phyloP scores from a whole-genome alignment of 1,140 invertebrate species.

The Agrilus planipennis region DNA sequence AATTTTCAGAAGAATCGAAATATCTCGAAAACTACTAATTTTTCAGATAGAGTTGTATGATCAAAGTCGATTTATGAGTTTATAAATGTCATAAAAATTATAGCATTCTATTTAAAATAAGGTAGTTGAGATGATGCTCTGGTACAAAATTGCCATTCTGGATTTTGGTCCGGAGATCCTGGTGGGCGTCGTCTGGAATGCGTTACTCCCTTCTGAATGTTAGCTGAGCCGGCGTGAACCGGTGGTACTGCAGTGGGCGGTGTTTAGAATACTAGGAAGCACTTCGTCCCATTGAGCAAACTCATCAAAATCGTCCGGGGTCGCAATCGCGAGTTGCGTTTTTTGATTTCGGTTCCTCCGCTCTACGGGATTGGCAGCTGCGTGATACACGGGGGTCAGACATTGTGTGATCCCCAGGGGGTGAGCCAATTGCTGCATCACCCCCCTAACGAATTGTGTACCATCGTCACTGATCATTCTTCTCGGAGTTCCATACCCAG shows the following conservation, averaged over 20 bases:
- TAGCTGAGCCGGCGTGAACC: slow-evolving; percentile 30
- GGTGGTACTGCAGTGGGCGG: slow-evolving; percentile 21
- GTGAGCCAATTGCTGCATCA: no score
- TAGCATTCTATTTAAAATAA: no score
- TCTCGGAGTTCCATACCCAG: slow-evolving; percentile 25
- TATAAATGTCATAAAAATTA: no score
- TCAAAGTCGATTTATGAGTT: no score
- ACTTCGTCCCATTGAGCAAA: slow-evolving; percentile 25
- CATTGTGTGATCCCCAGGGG: slow-evolving; percentile 15
- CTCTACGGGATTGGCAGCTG: slow-evolving; percentile 32
- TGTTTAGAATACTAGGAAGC: slow-evolving; percentile 22
- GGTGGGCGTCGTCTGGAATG: slow-evolving; percentile 10
- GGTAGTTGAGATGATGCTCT: no score
- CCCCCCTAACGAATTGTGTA: no score
- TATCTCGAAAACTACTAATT: no score
- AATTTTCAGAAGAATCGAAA: no score
- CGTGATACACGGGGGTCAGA: slow-evolving; percentile 26
- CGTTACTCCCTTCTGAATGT: slow-evolving; percentile 25
- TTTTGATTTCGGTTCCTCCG: slow-evolving; percentile 32
- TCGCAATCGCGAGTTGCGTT: slow-evolving; percentile 24
- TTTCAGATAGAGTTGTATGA: no score
- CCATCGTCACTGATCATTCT: slow-evolving; percentile 24
- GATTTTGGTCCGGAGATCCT: slow-evolving; percentile 18
- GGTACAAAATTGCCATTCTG: slow-evolving; percentile 21
- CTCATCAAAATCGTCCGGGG: slow-evolving; percentile 21